Base-by-base conservation (phyloP, 2,113 vertebrate genomes). In the Sclerurus mexicanus region DNA sequence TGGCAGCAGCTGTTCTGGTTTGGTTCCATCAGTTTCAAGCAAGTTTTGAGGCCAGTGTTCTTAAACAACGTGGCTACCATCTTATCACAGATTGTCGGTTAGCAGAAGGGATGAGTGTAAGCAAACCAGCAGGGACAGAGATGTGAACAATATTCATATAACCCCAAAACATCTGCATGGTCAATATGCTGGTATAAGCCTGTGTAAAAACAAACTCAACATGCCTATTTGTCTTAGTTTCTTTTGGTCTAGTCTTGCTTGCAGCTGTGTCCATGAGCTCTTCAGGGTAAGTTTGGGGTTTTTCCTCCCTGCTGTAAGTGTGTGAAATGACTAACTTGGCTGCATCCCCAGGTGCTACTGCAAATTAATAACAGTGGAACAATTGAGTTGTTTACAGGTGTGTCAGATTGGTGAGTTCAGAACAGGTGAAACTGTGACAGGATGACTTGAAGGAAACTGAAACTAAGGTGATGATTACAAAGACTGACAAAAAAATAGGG, bases 121-220 rank as follows among this genome's bases (percentile, higher is more conserved):
- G 31, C 14, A 81, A 59, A 20, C 4, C 24, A 50, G 21, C 9
- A 15, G 39, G 47, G 39, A 39, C 27, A 35, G 40, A 55, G 68
- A 8, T 16, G 12, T 14, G 44, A 58, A 13, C 0, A 0, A 12
- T 63, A 30, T 58, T 82, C 39, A 11, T 0, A 0, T 66, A 44
- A 25, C 17, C 21, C 33, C 35, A 22, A 18, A 84, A 39, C n/a
- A 9, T n/a, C 49, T 31, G 6, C 16, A 4, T 1, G 1, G 37
- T 39, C n/a, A 28, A 5, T 18, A 13, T 6, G 14, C 12, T 7
- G 7, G 4, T 23, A 10, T 58, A 42, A 88, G 49, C 46, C 21
- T 3, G 0, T 18, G 27, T 33, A 13, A 28, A 58, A 77, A 28
- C 25, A 56, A 52, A 9, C 35, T 85, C 25, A 2, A 2, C 0